These are phyloP conservation scores for Oophaga pumilio DNA, from an alignment of 2,113 vertebrate genomes.

Conservation along the genomic window DNA sequence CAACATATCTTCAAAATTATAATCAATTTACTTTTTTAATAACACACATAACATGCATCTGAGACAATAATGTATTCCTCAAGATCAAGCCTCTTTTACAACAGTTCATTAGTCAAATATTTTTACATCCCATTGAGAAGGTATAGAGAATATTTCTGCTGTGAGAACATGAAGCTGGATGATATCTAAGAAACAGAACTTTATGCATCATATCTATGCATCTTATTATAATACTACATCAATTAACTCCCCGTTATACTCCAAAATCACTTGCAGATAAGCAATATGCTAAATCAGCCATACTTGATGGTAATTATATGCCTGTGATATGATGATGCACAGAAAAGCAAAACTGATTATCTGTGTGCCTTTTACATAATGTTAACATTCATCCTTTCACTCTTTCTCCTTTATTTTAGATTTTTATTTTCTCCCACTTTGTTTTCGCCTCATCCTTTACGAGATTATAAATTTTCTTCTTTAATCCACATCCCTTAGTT, in stretches of 20 bases:
- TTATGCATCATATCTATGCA: constrained; percentile 37
- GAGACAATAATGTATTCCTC: constrained; percentile 18
- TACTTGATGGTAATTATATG: constrained; percentile 48
- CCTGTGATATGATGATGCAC: constrained; percentile 38
- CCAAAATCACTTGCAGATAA: constrained; percentile 51
- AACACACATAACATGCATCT: constrained; percentile 20
- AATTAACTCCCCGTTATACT: constrained; percentile 50
- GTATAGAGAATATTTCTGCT: constrained; percentile 46
- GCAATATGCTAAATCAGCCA: constrained; percentile 51
- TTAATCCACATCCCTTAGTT: background rate
- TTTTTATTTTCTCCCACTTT: background rate
- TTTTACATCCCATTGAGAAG: constrained; percentile 40
- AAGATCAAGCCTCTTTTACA: constrained; percentile 27
- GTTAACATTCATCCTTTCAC: constrained; percentile 4
- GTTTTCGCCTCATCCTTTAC: background rate
- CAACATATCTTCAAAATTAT: constrained; percentile 2
- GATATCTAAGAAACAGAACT: constrained; percentile 33
- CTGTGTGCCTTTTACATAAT: constrained; percentile 1
- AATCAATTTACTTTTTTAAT: constrained; percentile 5
- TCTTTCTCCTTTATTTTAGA: background rate
- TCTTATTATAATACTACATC: constrained; percentile 50
- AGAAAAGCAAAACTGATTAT: constrained; percentile 43
- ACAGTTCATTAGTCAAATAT: constrained; percentile 44
- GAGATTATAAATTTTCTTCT: background rate
- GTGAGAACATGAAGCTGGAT: constrained; percentile 16